These are phyloP conservation scores for Nyctibius bracteatus DNA, from an alignment of 2,113 vertebrate genomes.

Conservation along the genomic window DNA sequence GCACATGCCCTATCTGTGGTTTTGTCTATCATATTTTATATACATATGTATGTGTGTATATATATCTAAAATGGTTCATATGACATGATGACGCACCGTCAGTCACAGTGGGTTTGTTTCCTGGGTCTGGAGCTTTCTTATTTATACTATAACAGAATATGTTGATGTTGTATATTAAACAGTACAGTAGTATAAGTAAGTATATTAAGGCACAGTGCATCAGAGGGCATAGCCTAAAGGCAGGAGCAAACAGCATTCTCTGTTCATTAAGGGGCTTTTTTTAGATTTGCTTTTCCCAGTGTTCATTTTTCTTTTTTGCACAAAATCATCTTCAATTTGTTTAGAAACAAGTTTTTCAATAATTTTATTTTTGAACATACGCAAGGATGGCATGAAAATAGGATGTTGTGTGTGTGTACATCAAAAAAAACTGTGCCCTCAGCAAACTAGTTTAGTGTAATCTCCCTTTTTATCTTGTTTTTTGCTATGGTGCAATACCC, in stretches of 20 bases:
- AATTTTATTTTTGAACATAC: slow-evolving; percentile 25
- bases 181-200: slow-evolving; percentile 9
- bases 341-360: background rate
- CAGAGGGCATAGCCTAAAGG: background rate
- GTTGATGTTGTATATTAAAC: slow-evolving; percentile 24
- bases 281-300: background rate
- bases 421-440: background rate
- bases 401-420: background rate
- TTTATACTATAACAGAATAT: slow-evolving; percentile 33
- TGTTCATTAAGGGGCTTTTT: background rate
- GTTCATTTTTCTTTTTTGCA: background rate
- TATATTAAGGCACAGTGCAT: background rate
- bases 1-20: background rate
- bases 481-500: background rate
- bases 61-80: background rate
- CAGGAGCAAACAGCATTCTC: background rate
- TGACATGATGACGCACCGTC: background rate
- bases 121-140: slow-evolving; percentile 11
- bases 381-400: background rate
- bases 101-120: background rate
- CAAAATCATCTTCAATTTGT: background rate
- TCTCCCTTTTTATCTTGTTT: background rate
- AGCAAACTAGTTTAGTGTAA: background rate
- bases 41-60: background rate
- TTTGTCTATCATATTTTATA: background rate